Conservation (phyloP, 2,797 vertebrate species). For the Pseudomugil tenellus region DNA sequence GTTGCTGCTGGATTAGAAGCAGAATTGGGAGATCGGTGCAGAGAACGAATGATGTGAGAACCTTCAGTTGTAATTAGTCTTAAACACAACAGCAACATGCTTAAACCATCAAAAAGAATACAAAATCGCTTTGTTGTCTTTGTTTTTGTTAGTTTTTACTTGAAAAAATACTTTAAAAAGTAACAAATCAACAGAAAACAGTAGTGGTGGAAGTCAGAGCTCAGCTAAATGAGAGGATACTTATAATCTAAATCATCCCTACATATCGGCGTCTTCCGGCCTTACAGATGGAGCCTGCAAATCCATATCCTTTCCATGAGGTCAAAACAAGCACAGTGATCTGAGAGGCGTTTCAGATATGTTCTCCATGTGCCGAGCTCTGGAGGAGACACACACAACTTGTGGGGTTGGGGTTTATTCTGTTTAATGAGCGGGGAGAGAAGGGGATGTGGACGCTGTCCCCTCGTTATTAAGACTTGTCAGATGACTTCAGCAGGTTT, state of each 20-base stretch:
- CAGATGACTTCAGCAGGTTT: constrained; percentile 89
- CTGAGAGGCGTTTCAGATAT: constrained; percentile 8
- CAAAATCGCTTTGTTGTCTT: constrained; percentile 69
- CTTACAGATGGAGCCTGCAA: not conserved
- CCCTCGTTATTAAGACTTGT: constrained; percentile 83
- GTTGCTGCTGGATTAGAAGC: not conserved
- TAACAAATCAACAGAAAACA: constrained; percentile 81
- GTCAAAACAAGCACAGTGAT: not conserved
- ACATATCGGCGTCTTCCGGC: not conserved
- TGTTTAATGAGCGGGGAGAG: constrained; percentile 33
- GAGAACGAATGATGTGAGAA: constrained; percentile 20
- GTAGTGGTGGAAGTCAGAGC: constrained; percentile 36
- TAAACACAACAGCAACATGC: constrained; percentile 33
- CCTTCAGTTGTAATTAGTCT: constrained; percentile 19
- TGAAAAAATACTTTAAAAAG: constrained; percentile 87
- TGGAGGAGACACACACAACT: constrained; percentile 52
- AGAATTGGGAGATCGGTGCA: not conserved
- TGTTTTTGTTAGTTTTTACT: constrained; percentile 80
- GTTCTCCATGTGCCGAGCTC: constrained; percentile 10
- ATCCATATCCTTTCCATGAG: not conserved
- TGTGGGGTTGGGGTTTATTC: constrained; percentile 11
- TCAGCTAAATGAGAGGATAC: not conserved
- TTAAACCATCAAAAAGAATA: constrained; percentile 67
- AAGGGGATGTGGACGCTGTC: constrained; percentile 1
- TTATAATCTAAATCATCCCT: not conserved